Evolutionary conservation across 2,113 vertebrate genomes (phyloP).

Genomic region (Macquaria ambigua): DNA sequence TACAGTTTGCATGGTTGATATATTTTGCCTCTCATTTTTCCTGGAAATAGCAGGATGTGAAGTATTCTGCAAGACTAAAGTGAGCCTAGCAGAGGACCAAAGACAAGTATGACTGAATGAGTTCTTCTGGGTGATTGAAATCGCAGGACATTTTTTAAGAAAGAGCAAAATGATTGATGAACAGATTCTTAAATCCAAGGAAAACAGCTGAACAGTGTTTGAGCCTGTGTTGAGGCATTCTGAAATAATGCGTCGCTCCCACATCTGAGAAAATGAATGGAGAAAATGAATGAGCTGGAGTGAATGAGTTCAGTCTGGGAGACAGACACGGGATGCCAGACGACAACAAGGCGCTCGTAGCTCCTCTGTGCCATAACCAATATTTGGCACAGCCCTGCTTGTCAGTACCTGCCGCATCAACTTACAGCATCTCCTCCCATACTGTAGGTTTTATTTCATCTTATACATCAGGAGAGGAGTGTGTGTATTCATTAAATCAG

Average conservation of each 20-base stretch:
- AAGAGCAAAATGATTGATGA: constrained; percentile 33
- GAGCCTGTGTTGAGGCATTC: constrained; percentile 6
- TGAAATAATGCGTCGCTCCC: constrained; percentile 1
- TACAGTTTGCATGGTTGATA: neutral
- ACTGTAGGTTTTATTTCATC: constrained; percentile 41
- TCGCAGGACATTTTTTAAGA: neutral
- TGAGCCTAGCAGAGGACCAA: neutral
- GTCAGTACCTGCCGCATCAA: constrained; percentile 52
- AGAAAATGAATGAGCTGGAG: constrained; percentile 49
- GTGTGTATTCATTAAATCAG: constrained; percentile 36
- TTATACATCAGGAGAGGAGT: constrained; percentile 15
- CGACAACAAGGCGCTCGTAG: constrained; percentile 30
- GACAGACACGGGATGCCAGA: constrained; percentile 49
- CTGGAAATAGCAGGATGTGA: constrained; percentile 23
- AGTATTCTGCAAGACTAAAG: neutral
- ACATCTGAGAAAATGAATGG: constrained; percentile 44
- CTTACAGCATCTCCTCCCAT: constrained; percentile 10
- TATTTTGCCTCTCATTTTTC: constrained; percentile 17
- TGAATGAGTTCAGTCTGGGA: constrained; percentile 45
- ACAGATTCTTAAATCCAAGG: constrained; percentile 21
- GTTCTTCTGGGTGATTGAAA: constrained; percentile 1
- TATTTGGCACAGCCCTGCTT: constrained; percentile 45
- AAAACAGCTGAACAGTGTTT: constrained; percentile 7
- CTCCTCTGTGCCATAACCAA: constrained; percentile 49
- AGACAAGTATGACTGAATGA: neutral